A percentile compares a stretch with the other conserved stretches of the same genome.
Evolutionary conservation across 2,888 invertebrate species (phyloP).

Genomic region (Scaptodrosophila latifasciaeformis): DNA sequence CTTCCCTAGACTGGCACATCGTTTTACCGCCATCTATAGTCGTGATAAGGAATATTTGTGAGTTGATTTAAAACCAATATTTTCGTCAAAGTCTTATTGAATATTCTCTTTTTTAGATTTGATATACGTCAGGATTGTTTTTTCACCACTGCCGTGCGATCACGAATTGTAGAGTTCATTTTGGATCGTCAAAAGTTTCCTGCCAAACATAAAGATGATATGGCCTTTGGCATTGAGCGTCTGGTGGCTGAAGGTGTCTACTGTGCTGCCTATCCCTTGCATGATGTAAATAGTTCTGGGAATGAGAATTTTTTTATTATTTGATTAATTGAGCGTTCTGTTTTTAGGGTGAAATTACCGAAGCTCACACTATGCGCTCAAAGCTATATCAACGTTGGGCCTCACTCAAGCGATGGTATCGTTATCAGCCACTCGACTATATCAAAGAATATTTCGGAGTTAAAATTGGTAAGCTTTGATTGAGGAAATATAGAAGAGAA

Average conservation of each 20-base stretch:
- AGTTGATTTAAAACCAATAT: constrained; percentile 73
- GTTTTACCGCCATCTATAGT: constrained; percentile 91
- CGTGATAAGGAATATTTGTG: constrained; percentile 94
- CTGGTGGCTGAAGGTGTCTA: constrained; percentile 84
- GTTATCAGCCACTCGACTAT: constrained; percentile 91
- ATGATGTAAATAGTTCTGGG: constrained; percentile 82
- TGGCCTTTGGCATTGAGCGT: constrained; percentile 88
- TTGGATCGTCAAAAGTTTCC: constrained; percentile 90
- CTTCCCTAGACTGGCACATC: constrained; percentile 86
- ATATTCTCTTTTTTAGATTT: constrained; percentile 83
- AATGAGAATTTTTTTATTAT: too few relatives aligned
- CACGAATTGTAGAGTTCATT: constrained; percentile 94
- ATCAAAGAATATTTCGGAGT: constrained; percentile 94
- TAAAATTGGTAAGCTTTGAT: constrained; percentile 81
- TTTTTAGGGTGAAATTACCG: constrained; percentile 83
- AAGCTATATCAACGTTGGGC: constrained; percentile 90
- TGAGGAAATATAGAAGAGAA: too few relatives aligned
- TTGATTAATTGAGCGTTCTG: neutral
- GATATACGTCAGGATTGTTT: constrained; percentile 87
- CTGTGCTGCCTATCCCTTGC: constrained; percentile 89
- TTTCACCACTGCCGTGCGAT: constrained; percentile 89
- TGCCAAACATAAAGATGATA: constrained; percentile 79
- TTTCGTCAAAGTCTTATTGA: too few relatives aligned
- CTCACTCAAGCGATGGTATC: constrained; percentile 84
- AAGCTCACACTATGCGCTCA: constrained; percentile 82